Percentiles rank a stretch among this genome's conserved stretches.
Evolutionary conservation across 2,113 vertebrate species (phyloP).

Genomic region (Patagioenas fasciata): DNA sequence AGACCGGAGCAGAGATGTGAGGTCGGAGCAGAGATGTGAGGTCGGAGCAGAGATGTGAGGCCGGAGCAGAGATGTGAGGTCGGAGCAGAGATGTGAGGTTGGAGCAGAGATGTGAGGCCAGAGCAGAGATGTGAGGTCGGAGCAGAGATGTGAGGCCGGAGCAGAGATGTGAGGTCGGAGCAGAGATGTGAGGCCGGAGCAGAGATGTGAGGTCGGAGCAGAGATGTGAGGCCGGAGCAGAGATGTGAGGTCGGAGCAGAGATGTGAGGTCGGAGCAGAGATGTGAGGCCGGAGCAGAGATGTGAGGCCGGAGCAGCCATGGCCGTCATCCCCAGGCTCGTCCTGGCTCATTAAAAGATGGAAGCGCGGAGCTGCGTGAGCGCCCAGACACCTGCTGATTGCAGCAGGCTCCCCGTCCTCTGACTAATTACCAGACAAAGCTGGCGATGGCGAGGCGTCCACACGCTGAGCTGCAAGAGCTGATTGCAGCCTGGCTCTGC

Average conservation of each 20-base stretch:
- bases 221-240: fast-evolving
- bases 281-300: too few species aligned
- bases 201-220: too few species aligned
- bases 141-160: too few species aligned
- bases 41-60: fast-evolving
- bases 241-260: fast-evolving
- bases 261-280: too few species aligned
- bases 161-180: fast-evolving
- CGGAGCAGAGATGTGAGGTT: fast-evolving
- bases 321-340: fast-evolving
- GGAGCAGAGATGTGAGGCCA: fast-evolving
- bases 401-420: background rate
- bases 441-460: fast-evolving
- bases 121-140: too few species aligned
- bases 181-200: fast-evolving
- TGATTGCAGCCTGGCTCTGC: background rate
- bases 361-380: fast-evolving
- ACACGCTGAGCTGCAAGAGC: fast-evolving
- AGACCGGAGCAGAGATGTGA: background rate
- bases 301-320: fast-evolving
- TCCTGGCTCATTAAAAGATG: background rate
- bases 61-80: too few species aligned
- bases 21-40: fast-evolving
- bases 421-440: background rate
- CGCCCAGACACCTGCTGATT: fast-evolving